Percentiles rank a stretch among this genome's conserved stretches.
These are phyloP conservation scores for Chrysina gloriosa DNA, from an alignment of 2,888 invertebrate genomes.

Conservation along the genomic window DNA sequence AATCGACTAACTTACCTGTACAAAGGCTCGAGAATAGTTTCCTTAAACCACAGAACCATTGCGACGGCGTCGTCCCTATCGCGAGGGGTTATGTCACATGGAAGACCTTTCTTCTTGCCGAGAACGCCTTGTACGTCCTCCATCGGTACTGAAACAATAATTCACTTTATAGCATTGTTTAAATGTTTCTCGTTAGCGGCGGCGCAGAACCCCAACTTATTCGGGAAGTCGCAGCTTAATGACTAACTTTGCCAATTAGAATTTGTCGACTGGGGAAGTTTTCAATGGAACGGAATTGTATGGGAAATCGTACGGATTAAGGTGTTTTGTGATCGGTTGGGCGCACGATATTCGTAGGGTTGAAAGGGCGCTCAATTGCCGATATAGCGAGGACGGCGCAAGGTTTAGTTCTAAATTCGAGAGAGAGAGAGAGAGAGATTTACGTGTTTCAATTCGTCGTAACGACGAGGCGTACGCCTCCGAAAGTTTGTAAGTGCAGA, in stretches of 20 bases:
- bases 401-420: no score
- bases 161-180: slow-evolving; percentile 52
- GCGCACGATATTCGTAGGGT: slow-evolving; percentile 16
- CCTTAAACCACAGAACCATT: slow-evolving; percentile 92
- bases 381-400: not conserved
- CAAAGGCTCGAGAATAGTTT: slow-evolving; percentile 83
- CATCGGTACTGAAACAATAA: slow-evolving; percentile 76
- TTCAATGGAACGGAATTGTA: slow-evolving; percentile 24
- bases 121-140: slow-evolving; percentile 84
- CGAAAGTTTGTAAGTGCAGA: no score
- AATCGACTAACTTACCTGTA: slow-evolving; percentile 75
- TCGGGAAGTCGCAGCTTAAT: slow-evolving; percentile 44
- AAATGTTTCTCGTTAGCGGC: slow-evolving; percentile 56
- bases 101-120: slow-evolving; percentile 83
- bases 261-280: slow-evolving; percentile 41
- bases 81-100: slow-evolving; percentile 86
- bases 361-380: slow-evolving; percentile 13
- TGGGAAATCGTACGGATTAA: slow-evolving; percentile 33
- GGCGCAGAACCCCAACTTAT: slow-evolving; percentile 51
- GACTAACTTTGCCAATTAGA: slow-evolving; percentile 53
- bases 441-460: no score
- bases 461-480: no score
- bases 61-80: slow-evolving; percentile 84
- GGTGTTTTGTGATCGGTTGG: slow-evolving; percentile 24
- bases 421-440: not conserved